Evolutionary conservation across 2,113 vertebrate genomes (phyloP).

Genomic region (Apistogramma diplotaenia): DNA sequence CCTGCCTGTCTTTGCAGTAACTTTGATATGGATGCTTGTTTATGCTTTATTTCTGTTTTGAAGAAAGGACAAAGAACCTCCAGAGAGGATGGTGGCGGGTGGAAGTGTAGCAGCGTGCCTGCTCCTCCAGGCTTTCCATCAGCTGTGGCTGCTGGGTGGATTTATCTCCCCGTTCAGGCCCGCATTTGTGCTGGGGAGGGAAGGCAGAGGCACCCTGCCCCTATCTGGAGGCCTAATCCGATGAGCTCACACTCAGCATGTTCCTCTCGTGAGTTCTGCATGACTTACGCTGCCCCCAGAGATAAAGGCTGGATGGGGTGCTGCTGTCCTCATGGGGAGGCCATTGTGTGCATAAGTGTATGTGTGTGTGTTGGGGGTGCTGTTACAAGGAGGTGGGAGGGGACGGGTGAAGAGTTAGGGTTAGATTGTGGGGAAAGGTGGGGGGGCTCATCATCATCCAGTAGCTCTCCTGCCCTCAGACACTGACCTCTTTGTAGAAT

Average conservation of each 20-base stretch:
- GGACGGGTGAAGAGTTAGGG: conserved; percentile 23
- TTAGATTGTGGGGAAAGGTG: conserved; percentile 34
- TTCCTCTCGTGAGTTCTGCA: conserved; percentile 78
- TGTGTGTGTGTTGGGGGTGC: neutral
- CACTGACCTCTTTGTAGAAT: conserved; percentile 75
- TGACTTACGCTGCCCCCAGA: conserved; percentile 76
- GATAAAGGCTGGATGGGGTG: conserved; percentile 64
- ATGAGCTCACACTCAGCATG: conserved; percentile 77
- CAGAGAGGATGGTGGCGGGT: neutral
- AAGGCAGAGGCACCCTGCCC: conserved; percentile 49
- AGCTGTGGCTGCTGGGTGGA: neutral
- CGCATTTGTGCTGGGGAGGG: conserved; percentile 6
- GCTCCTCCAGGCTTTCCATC: neutral
- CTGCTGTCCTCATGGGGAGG: conserved; percentile 47
- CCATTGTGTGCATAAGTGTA: neutral
- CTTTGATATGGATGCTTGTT: conserved; percentile 39
- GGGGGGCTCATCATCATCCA: conserved; percentile 52
- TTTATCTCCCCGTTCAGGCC: conserved; percentile 3
- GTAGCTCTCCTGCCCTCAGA: conserved; percentile 52
- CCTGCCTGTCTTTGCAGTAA: neutral
- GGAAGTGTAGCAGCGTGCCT: neutral
- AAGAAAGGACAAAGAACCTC: conserved; percentile 9
- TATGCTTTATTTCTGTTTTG: neutral
- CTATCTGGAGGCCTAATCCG: conserved; percentile 69
- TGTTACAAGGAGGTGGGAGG: conserved; percentile 44